These are phyloP conservation scores for Poecilobothrus nobilitatus DNA, from an alignment of 2,888 invertebrate genomes.

Conservation along the genomic window DNA sequence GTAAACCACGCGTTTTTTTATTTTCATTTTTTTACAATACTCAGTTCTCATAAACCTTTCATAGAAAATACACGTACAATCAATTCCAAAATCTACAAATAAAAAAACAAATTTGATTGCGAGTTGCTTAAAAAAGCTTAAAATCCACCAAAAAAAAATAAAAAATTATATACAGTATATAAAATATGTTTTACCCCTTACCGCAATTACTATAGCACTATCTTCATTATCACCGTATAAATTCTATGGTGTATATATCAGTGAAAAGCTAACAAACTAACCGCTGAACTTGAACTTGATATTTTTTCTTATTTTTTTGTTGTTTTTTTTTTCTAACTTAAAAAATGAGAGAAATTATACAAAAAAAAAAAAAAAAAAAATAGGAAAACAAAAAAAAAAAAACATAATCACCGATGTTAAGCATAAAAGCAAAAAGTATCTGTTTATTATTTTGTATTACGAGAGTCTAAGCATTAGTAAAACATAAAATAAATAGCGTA, in stretches of 20 bases:
- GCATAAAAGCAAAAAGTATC: too few relatives aligned
- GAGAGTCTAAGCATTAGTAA: too few relatives aligned
- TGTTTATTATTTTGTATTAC: too few relatives aligned
- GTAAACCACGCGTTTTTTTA: neutral
- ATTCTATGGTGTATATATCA: neutral
- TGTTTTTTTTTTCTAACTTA: too few relatives aligned
- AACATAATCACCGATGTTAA: too few relatives aligned
- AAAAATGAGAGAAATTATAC: neutral
- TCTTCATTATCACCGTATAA: neutral
- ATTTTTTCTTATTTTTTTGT: neutral
- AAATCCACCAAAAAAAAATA: neutral
- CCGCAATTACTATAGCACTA: neutral
- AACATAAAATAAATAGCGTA: too few relatives aligned
- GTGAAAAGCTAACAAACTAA: neutral
- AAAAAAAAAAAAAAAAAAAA: too few relatives aligned
- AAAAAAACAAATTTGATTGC: neutral
- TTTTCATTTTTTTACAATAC: neutral
- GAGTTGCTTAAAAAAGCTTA: neutral
- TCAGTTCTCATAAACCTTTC: neutral
- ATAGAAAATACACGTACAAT: neutral
- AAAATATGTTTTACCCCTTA: too few relatives aligned
- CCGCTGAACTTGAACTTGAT: conserved; percentile 1
- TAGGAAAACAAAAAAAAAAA: too few relatives aligned
- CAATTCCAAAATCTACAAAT: neutral
- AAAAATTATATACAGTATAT: too few relatives aligned